A percentile compares a stretch with the other conserved stretches of the same genome.
Evolutionary conservation across 2,113 vertebrate species (phyloP).

Genomic region (Mesembrinibis cayennensis): DNA sequence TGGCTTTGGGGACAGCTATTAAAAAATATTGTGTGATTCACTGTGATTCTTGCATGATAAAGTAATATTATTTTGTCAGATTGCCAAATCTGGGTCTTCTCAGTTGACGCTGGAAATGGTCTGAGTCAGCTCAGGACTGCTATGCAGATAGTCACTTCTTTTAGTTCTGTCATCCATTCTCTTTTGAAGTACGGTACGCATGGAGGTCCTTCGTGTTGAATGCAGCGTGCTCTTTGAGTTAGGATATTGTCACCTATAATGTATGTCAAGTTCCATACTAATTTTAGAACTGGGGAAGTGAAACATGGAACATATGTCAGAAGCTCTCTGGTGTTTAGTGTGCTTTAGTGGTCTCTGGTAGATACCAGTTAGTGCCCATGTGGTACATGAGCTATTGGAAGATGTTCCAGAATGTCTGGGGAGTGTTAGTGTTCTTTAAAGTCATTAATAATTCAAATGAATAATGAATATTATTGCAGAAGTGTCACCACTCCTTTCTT

Average conservation of each 20-base stretch:
- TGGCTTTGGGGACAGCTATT: neutral
- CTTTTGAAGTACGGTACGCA: fast-evolving
- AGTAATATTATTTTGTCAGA: neutral
- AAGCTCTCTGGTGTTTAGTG: neutral
- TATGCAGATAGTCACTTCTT: neutral
- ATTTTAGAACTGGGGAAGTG: neutral
- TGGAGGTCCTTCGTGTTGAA: neutral
- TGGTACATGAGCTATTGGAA: neutral
- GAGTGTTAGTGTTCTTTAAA: neutral
- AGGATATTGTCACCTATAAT: neutral
- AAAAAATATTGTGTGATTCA: neutral
- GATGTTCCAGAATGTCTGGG: neutral
- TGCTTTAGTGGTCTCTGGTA: neutral
- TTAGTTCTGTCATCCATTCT: neutral
- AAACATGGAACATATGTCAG: fast-evolving
- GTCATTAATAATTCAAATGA: neutral
- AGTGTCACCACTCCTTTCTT: neutral
- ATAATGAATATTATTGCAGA: neutral
- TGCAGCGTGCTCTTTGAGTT: fast-evolving
- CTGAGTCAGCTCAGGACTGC: neutral
- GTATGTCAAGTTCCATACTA: neutral
- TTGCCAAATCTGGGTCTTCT: neutral
- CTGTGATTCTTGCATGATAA: neutral
- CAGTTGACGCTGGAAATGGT: neutral
- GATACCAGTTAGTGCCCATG: neutral